A percentile compares a stretch with the other conserved stretches of the same genome.
Conservation (phyloP, 2,888 invertebrate genomes). For the Aphidius colemani region DNA sequence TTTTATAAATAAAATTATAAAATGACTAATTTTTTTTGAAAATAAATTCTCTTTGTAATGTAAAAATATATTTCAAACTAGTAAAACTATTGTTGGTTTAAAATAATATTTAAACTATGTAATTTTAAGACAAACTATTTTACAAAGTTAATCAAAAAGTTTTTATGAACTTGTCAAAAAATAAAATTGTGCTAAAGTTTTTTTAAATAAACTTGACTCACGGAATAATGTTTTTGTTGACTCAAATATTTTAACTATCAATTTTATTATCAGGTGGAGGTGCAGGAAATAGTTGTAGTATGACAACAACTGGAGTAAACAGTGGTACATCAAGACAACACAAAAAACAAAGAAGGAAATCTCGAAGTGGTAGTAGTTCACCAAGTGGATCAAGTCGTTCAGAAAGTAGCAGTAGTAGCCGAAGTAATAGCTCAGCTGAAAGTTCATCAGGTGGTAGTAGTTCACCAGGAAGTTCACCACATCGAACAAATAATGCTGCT, state of each 20-base stretch:
- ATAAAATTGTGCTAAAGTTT: background rate
- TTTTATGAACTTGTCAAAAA: background rate
- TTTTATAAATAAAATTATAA: too few species aligned
- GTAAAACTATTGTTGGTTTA: too few species aligned
- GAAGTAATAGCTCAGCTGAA: slow-evolving; percentile 63
- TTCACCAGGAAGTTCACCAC: slow-evolving; percentile 65
- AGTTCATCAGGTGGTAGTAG: slow-evolving; percentile 63
- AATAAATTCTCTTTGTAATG: too few species aligned
- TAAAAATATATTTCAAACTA: too few species aligned
- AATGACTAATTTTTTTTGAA: too few species aligned
- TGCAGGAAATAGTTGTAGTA: slow-evolving; percentile 62
- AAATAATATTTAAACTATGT: too few species aligned
- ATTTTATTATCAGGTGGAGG: slow-evolving; percentile 60
- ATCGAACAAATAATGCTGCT: slow-evolving; percentile 58
- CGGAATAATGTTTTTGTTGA: slow-evolving; percentile 21
- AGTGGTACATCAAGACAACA: slow-evolving; percentile 59
- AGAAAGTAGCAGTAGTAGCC: slow-evolving; percentile 62
- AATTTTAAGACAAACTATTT: too few species aligned
- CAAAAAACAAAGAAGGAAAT: slow-evolving; percentile 57
- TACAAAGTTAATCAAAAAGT: background rate
- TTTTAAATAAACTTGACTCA: background rate
- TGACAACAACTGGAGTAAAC: slow-evolving; percentile 50
- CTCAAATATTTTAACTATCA: slow-evolving; percentile 56
- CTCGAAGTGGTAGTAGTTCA: slow-evolving; percentile 55
- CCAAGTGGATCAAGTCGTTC: slow-evolving; percentile 63